Conservation (phyloP, 2,797 vertebrate species). For the Pagetopsis macropterus region DNA sequence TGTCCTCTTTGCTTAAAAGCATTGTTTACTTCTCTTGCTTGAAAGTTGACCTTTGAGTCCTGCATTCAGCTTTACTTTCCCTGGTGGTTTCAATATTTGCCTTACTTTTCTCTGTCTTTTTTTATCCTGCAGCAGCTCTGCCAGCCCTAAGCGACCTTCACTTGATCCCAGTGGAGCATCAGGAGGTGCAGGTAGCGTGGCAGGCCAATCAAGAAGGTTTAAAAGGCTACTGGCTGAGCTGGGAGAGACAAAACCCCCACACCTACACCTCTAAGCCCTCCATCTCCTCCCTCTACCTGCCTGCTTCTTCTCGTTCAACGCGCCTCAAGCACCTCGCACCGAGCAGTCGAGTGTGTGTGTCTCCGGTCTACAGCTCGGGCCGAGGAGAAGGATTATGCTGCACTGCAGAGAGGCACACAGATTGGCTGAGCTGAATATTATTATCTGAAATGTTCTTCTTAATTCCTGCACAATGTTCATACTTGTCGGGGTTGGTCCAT, state of each 20-base stretch:
- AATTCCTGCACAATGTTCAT: constrained; percentile 15
- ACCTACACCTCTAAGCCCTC: constrained; percentile 25
- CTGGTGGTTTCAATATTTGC: not conserved
- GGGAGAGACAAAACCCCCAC: constrained; percentile 52
- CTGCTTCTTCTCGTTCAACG: constrained; percentile 49
- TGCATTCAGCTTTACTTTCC: not conserved
- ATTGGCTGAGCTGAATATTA: constrained; percentile 34
- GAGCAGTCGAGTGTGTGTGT: constrained; percentile 76
- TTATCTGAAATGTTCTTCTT: not conserved
- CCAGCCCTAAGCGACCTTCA: constrained; percentile 68
- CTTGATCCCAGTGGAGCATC: constrained; percentile 45
- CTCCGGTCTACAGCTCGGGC: constrained; percentile 73
- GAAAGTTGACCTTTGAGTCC: constrained; percentile 11
- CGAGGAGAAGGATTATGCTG: constrained; percentile 78
- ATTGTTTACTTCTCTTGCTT: constrained; percentile 4
- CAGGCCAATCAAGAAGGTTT: constrained; percentile 51
- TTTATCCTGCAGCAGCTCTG: constrained; percentile 34
- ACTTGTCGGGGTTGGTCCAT: constrained; percentile 2
- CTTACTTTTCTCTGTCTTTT: not conserved
- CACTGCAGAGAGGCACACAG: constrained; percentile 47
- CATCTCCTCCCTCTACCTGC: constrained; percentile 65
- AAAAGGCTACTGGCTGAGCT: constrained; percentile 80
- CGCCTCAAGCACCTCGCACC: constrained; percentile 58
- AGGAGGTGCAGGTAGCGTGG: constrained; percentile 71
- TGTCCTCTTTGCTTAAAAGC: not conserved